Base-by-base conservation (phyloP, 2,113 vertebrate species). In the Paramisgurnus dabryanus region DNA sequence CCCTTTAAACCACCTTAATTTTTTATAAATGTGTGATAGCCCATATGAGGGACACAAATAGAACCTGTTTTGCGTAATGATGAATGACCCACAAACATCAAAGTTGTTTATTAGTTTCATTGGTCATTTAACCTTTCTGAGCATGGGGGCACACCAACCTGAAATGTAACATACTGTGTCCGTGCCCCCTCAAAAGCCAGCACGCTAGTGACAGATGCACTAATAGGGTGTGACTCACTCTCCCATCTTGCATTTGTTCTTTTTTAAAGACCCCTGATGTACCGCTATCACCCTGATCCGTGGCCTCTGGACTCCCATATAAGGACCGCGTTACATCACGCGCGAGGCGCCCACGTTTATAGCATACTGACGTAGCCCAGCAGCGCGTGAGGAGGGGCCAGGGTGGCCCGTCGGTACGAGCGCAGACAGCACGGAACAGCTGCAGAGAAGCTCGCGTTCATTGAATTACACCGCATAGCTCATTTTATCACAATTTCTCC, bases 351-450 rank as follows among this genome's bases (percentile, higher is more conserved):
- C 90, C 90, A 89, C 91, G 90, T 82, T 90, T 90, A 89, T 89
- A 78, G 88, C 85, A 85, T 85, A 90, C 89, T 93, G 92, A 94
- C 92, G 91, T 89, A 90, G 90, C 80, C 87, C 71, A 39, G 82
- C 85, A 89, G 89, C 84, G 85, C 39, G 84, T 43, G 86, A 73
- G 89, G 85, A 85, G 71, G 79, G 77, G 85, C 67, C 58, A 85
- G 89, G 88, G 89, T 88, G 91, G 87, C 90, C 90, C 88, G 91
- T 91, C 90, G 87, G 89, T 88, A 79, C 87, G 84, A 90, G 87
- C 80, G 86, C 86, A 92, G 92, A 94, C 89, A 91, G 91, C 90
- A 87, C 85, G 86, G 90, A 92, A 91, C 93, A 94, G 93, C 93
- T 94, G 93, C 92, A 92, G 89, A 88, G 49, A 79, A 86, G 87